These are phyloP conservation scores for Ferrisia virgata DNA, from an alignment of 2,888 invertebrate species.

Conservation along the genomic window DNA sequence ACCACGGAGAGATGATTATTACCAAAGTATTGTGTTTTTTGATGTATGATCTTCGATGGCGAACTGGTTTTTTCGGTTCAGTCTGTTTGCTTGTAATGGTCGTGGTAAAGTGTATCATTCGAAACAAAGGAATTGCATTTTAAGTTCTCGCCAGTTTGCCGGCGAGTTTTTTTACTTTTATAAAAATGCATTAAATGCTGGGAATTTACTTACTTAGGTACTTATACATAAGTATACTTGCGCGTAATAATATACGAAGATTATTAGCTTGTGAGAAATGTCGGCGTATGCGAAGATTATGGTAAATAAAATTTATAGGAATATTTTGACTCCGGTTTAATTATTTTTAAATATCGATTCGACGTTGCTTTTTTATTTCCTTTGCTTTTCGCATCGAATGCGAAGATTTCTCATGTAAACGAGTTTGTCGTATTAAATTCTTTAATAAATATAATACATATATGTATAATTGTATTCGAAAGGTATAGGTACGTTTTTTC, in stretches of 20 bases:
- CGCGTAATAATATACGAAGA: background rate
- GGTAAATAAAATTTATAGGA: background rate
- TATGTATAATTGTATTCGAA: background rate
- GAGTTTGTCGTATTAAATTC: background rate
- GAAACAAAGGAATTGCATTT: slow-evolving; percentile 32
- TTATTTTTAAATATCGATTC: slow-evolving; percentile 1
- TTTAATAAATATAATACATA: background rate
- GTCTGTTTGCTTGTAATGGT: background rate
- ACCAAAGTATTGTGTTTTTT: slow-evolving; percentile 27
- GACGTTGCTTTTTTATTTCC: background rate
- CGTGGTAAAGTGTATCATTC: background rate
- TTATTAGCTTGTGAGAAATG: slow-evolving; percentile 7
- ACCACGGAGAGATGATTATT: slow-evolving; percentile 21
- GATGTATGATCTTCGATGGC: slow-evolving; percentile 24
- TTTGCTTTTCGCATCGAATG: background rate
- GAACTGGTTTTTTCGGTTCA: slow-evolving; percentile 24
- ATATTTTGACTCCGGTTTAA: background rate
- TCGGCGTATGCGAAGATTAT: background rate
- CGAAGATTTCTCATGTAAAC: background rate
- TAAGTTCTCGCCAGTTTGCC: background rate
- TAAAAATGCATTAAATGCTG: background rate
- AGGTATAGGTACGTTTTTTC: background rate
- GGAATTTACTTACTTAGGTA: background rate
- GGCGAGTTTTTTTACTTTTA: background rate
- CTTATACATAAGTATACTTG: no score